Evolutionary conservation across 1,140 invertebrate species (phyloP), one percentile per base, ranked within the genome.

Genomic region (Macrobrachium nipponense): DNA sequence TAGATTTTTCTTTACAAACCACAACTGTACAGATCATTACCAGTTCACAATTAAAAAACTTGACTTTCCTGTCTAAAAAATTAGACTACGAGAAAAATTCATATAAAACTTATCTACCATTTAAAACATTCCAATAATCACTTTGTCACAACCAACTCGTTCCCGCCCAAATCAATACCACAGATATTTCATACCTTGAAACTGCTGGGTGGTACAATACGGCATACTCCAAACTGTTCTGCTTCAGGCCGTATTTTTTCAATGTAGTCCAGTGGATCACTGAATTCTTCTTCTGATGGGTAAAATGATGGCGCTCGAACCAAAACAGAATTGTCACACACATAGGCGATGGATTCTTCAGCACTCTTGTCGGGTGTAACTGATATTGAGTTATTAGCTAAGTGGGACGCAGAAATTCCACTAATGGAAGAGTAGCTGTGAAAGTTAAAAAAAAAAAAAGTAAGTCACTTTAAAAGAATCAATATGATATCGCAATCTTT

Each of bases 201-300:
- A 90, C 93, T 95, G 8, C 93, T 90, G 0, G 97, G 97, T n/a
- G 97, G 96, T 58, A 98, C 94, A 61, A 98, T 96, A 89, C 95
- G 94, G 90, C 97, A 98, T 87, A 98, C 94, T 0, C 97, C 97
- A 91, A 94, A 97, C 82, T 95, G 94, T 84, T 96, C 95, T 0
- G 96, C 96, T 83, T 94, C 92, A 0, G 94, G 93, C 78, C 94
- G 93, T 36, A 98, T 97, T 87, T 95, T 94, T 87, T 96, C 95
- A 87, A 98, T 97, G 89, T 97, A 99, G 87, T 95, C 94, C 3
- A 98, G 92, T 0, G 97, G 97, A 93, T 98, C 96, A 90, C 95
- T 94, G 89, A 98, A 98, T 90, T 98, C 96, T 90, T 95, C 95
- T 89, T 95, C 95, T 0, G 94, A 94, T 0, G 96, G 97, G 90